phyloP scores from a whole-genome alignment of 2,888 invertebrate species.

The Drosophila buzzatii region DNA sequence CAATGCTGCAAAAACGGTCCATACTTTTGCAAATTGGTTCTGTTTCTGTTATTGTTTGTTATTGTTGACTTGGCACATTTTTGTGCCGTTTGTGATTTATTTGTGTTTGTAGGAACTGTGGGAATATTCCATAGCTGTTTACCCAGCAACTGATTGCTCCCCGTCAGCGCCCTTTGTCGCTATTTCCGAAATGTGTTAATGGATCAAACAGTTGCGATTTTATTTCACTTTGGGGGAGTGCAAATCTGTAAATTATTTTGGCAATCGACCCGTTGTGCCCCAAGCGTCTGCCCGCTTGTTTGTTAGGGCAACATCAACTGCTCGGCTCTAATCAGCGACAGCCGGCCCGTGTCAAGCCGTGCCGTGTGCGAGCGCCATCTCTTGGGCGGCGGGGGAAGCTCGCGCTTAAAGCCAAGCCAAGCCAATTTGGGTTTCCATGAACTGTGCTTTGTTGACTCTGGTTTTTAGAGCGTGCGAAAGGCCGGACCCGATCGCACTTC shows the following conservation, averaged over 20 bases:
- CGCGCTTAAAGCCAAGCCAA: slow-evolving; percentile 11
- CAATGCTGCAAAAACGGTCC: slow-evolving; percentile 17
- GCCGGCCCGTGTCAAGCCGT: slow-evolving; percentile 38
- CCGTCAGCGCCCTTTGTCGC: background rate
- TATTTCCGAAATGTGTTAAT: slow-evolving; percentile 58
- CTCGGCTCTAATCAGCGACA: slow-evolving; percentile 56
- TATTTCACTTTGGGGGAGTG: slow-evolving; percentile 20
- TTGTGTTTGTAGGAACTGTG: slow-evolving; percentile 65
- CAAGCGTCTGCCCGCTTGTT: slow-evolving; percentile 6
- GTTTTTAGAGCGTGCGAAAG: slow-evolving; percentile 68
- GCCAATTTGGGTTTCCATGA: slow-evolving; percentile 44
- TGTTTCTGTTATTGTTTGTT: slow-evolving; percentile 29
- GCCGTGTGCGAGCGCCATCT: slow-evolving; percentile 57
- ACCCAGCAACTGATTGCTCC: slow-evolving; percentile 41
- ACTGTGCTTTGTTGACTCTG: slow-evolving; percentile 48
- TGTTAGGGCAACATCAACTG: slow-evolving; percentile 38
- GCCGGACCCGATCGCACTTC: slow-evolving; percentile 34
- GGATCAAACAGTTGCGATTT: slow-evolving; percentile 59
- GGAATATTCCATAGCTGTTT: slow-evolving; percentile 76
- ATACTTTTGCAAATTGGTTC: slow-evolving; percentile 45
- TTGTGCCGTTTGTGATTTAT: slow-evolving; percentile 56
- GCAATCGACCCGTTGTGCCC: slow-evolving; percentile 31
- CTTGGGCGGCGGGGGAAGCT: slow-evolving; percentile 4
- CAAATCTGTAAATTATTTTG: slow-evolving; percentile 49
- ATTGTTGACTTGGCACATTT: slow-evolving; percentile 76